Conservation (phyloP, 2,113 vertebrate genomes). For the Pelmatolapia mariae region DNA sequence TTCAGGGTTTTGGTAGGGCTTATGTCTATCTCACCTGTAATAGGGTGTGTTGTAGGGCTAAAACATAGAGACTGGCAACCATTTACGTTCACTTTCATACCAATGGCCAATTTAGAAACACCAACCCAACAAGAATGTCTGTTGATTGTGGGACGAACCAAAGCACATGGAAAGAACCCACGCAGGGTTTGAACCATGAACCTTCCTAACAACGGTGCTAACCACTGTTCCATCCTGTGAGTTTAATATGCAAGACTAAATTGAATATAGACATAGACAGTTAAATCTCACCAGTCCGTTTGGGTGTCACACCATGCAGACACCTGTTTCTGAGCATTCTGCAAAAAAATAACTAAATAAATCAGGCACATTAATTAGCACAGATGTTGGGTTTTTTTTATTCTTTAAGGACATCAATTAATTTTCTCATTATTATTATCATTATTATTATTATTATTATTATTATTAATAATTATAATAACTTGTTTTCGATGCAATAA, state of each 20-base stretch:
- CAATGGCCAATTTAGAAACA: background rate
- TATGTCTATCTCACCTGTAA: background rate
- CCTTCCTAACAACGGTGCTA: background rate
- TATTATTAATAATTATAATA: no score
- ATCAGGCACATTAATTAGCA: background rate
- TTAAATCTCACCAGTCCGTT: rapidly evolving
- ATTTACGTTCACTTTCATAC: background rate
- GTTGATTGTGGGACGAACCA: background rate
- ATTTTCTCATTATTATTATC: background rate
- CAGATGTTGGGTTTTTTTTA: background rate
- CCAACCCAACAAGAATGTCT: background rate
- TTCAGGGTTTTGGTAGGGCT: background rate
- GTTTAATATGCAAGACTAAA: background rate
- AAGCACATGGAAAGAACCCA: background rate
- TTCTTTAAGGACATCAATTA: background rate
- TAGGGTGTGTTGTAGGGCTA: background rate
- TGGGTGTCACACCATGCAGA: background rate
- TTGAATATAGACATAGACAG: background rate
- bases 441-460: background rate
- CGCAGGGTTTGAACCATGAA: background rate
- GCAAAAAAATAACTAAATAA: background rate
- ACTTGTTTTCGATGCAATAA: background rate
- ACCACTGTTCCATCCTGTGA: background rate
- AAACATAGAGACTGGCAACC: background rate
- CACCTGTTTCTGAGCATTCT: background rate